phyloP scores from a whole-genome alignment of 2,888 invertebrate species.

The Macropis europaea region DNA sequence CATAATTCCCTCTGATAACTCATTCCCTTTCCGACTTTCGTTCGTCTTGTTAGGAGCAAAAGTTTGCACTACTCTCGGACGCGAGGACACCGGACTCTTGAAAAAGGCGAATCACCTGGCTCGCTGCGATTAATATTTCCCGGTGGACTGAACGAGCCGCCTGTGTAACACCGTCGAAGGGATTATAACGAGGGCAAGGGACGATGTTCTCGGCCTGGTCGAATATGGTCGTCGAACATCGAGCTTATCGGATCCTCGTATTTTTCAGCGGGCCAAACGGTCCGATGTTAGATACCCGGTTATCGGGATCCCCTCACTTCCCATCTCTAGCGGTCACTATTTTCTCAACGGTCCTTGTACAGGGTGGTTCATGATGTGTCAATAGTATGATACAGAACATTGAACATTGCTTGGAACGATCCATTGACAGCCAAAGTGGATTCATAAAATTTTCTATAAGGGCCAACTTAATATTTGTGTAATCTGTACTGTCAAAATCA shows the following conservation, averaged over 20 bases:
- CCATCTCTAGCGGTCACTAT: slow-evolving; percentile 58
- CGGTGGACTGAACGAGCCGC: not conserved
- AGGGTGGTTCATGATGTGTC: no score
- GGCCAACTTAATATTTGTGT: no score
- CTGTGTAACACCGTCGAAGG: not conserved
- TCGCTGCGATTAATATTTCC: slow-evolving; percentile 41
- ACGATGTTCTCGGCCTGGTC: slow-evolving; percentile 4
- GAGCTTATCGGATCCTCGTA: slow-evolving; percentile 70
- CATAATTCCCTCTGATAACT: slow-evolving; percentile 50
- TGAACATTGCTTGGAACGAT: no score
- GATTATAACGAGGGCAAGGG: not conserved
- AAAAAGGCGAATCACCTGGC: slow-evolving; percentile 4
- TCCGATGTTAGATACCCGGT: slow-evolving; percentile 72
- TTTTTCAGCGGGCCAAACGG: slow-evolving; percentile 64
- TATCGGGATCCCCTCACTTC: slow-evolving; percentile 67
- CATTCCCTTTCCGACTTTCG: slow-evolving; percentile 43
- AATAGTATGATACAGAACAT: no score
- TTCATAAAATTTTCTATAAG: no score
- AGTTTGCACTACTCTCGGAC: slow-evolving; percentile 28
- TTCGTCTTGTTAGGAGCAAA: slow-evolving; percentile 46
- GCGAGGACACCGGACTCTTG: slow-evolving; percentile 9
- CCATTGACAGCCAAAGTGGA: no score
- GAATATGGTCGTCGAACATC: slow-evolving; percentile 50
- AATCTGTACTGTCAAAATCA: no score
- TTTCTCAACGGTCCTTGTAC: slow-evolving; percentile 46